Evolutionary conservation across 1,140 invertebrate genomes (phyloP).

Genomic region (Sipha flava): DNA sequence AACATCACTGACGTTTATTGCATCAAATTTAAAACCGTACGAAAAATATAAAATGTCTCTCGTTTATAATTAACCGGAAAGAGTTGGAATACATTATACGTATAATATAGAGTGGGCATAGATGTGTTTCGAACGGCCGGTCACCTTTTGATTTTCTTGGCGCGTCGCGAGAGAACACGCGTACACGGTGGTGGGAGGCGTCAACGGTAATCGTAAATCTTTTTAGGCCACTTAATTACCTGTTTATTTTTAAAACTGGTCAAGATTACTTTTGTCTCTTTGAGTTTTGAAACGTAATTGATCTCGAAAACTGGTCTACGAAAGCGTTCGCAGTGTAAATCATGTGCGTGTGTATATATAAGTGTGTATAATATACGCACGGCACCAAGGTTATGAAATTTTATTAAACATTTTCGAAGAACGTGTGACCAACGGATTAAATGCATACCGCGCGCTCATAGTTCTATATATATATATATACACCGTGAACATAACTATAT

Average conservation of each 20-base stretch:
- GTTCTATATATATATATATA: not conserved
- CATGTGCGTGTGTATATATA: not conserved
- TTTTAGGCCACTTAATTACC: not conserved
- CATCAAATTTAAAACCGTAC: no score
- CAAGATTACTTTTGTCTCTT: not conserved
- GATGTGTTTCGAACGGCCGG: not conserved
- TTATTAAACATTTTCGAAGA: not conserved
- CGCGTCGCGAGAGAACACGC: not conserved
- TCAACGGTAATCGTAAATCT: constrained; percentile 6
- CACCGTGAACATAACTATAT: not conserved
- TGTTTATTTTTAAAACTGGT: constrained; percentile 11
- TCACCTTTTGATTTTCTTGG: not conserved
- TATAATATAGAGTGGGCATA: not conserved
- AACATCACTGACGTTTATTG: not conserved
- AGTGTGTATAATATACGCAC: not conserved
- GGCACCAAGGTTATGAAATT: not conserved
- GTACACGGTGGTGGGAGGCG: not conserved
- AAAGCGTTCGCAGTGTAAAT: not conserved
- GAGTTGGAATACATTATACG: not conserved
- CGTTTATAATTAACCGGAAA: not conserved
- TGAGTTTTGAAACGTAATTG: not conserved
- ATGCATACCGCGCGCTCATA: not conserved
- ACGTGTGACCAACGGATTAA: not conserved
- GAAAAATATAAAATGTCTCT: not conserved
- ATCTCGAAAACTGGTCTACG: not conserved